Conservation (phyloP, 1,140 invertebrate genomes). For the Plectus sambesii region DNA sequence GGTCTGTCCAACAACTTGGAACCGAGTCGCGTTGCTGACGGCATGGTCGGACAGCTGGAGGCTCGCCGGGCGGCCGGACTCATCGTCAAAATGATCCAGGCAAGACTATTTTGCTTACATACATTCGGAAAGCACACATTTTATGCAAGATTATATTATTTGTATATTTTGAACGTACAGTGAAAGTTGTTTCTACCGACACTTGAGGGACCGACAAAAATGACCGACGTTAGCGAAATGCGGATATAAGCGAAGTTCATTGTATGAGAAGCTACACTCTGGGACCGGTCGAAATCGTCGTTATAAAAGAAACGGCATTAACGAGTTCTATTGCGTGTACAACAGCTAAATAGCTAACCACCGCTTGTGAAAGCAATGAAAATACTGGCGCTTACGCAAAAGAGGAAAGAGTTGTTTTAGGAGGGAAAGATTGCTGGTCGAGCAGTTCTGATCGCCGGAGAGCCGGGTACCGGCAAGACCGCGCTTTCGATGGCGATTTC, state of each 20-base stretch:
- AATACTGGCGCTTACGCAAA: too few relatives aligned
- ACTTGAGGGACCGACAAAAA: too few relatives aligned
- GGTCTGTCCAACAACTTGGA: conserved; percentile 87
- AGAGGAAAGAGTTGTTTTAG: conserved; percentile 37
- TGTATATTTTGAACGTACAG: too few relatives aligned
- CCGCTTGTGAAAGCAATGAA: too few relatives aligned
- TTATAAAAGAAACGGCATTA: neutral
- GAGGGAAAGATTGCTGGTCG: conserved; percentile 94
- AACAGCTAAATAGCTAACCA: too few relatives aligned
- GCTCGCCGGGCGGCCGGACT: conserved; percentile 85
- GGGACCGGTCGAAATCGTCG: too few relatives aligned
- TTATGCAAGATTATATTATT: conserved; percentile 11
- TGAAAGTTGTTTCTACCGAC: too few relatives aligned
- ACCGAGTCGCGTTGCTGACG: conserved; percentile 77
- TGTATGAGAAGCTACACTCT: too few relatives aligned
- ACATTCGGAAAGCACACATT: conserved; percentile 10
- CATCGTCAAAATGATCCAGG: conserved; percentile 88
- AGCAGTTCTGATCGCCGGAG: conserved; percentile 85
- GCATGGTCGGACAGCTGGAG: conserved; percentile 90
- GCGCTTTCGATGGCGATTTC: conserved; percentile 58
- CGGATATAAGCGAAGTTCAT: too few relatives aligned
- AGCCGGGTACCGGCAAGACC: conserved; percentile 79
- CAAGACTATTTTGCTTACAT: conserved; percentile 17
- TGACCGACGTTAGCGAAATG: too few relatives aligned
- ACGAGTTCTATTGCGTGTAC: too few relatives aligned